Base-by-base conservation (phyloP, 2,888 invertebrate genomes). In the Baronia brevicornis region DNA sequence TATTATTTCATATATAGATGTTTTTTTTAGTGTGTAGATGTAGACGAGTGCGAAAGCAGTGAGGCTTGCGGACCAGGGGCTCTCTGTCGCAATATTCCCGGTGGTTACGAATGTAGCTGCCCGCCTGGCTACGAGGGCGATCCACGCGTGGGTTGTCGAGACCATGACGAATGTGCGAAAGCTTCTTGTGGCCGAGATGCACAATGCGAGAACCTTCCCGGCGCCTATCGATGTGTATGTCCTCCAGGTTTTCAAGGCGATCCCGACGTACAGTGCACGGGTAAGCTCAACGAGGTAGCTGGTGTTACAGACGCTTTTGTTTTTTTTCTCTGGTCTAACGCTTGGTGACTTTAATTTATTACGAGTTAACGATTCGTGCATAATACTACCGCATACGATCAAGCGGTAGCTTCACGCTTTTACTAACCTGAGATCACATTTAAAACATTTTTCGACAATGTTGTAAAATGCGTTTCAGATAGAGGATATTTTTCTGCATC, bases 191-290 rank as follows among this genome's bases (percentile, higher is more conserved):
- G 95, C 30, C 86, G 91, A 41, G 89, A 90, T 49, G 94, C 95
- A 3, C 77, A 89, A 30, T 96, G 96, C 64, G 88, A 89, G 40
- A 95, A 95, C 66, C 79, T 90, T 29, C 89, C 91, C 36, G 95
- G 94, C 45, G 90, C 89, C 51, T 94, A 90, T 71, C 89, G 89
- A 47, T 96, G 96, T 70, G 62, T 89, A 24, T 96, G 96, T 68
- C 94, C 94, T 29, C 89, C 90, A 52, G 95, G 95, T 52, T 94
- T 89, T 71, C 86, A 88, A 46, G 95, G 95, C 49, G 90, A 95
- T 70, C 92, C 95, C 9, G 86, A 89, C 65, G 75, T 86, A 29
- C 88, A 87, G 48, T 95, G 94, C 71, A 86, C 87, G 75, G 93
- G 93, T 93, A 89, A 84, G 79, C 54, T 27, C 14, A 7, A 26